Evolutionary conservation across 1,140 invertebrate genomes (phyloP).

Genomic region (Aphaenogaster ashmeadi): DNA sequence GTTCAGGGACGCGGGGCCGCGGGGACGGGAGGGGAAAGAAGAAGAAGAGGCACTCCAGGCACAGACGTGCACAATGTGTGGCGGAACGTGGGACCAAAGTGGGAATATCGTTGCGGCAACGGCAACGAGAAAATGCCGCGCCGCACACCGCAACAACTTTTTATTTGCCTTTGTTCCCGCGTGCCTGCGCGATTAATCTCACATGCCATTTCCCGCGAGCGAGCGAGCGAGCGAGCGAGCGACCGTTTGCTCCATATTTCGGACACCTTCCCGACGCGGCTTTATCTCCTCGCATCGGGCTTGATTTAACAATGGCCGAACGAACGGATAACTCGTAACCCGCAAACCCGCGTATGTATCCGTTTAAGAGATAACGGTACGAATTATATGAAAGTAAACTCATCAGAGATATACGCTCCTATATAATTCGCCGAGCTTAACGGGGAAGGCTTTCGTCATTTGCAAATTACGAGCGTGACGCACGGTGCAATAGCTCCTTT

Average conservation of each 20-base stretch:
- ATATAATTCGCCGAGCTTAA: neutral
- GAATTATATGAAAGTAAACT: conserved; percentile 25
- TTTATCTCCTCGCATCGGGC: conserved; percentile 26
- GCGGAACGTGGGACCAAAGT: conserved; percentile 42
- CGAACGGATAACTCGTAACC: conserved; percentile 6
- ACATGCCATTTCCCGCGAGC: conserved; percentile 44
- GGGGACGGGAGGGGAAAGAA: conserved; percentile 23
- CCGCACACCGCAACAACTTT: conserved; percentile 13
- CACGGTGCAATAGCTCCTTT: no score
- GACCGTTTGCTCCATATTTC: conserved; percentile 59
- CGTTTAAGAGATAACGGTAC: conserved; percentile 36
- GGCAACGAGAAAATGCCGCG: conserved; percentile 10
- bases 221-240: conserved; percentile 14
- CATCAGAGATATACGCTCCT: neutral
- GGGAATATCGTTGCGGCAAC: conserved; percentile 44
- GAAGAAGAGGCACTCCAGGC: conserved; percentile 40
- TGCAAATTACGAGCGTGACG: neutral
- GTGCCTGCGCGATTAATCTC: conserved; percentile 53
- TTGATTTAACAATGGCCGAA: conserved; percentile 24
- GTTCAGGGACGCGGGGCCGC: conserved; percentile 69
- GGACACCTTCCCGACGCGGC: neutral
- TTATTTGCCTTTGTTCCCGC: conserved; percentile 51
- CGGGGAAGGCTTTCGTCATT: neutral
- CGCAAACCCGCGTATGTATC: neutral
- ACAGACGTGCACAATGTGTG: conserved; percentile 55